A percentile compares a stretch with the other conserved stretches of the same genome.
Evolutionary conservation across 2,888 invertebrate genomes (phyloP).

Genomic region (Anthophora plumipes): DNA sequence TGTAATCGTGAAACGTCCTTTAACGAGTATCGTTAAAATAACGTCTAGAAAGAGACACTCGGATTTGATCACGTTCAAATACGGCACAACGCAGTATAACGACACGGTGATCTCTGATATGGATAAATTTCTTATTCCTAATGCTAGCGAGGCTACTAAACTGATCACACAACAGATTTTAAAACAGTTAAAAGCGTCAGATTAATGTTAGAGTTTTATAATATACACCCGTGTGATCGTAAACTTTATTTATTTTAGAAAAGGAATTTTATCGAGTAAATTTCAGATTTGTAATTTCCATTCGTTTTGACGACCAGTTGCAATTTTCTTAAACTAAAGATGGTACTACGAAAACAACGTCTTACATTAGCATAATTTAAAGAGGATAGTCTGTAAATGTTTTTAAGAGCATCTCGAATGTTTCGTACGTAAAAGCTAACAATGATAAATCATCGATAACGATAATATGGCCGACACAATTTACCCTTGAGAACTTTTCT

Average conservation of each 20-base stretch:
- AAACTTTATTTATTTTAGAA: slow-evolving; percentile 29
- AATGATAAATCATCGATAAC: slow-evolving; percentile 20
- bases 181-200: slow-evolving; percentile 85
- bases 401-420: slow-evolving; percentile 25
- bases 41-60: slow-evolving; percentile 98
- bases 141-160: slow-evolving; percentile 95
- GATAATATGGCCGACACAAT: slow-evolving; percentile 36
- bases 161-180: slow-evolving; percentile 95
- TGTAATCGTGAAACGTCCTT: slow-evolving; percentile 93
- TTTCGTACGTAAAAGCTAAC: slow-evolving; percentile 34
- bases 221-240: slow-evolving; percentile 35
- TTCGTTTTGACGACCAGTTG: slow-evolving; percentile 29
- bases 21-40: slow-evolving; percentile 97
- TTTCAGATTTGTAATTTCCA: slow-evolving; percentile 25
- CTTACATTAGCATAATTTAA: slow-evolving; percentile 27
- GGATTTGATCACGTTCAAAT: slow-evolving; percentile 98
- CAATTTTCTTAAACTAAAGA: slow-evolving; percentile 27
- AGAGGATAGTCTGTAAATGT: slow-evolving; percentile 25
- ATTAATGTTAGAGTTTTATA: slow-evolving; percentile 67
- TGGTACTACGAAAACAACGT: slow-evolving; percentile 42
- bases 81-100: slow-evolving; percentile 92
- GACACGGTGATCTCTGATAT: slow-evolving; percentile 94
- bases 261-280: slow-evolving; percentile 15
- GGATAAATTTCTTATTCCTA: slow-evolving; percentile 96
- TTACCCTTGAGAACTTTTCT: slow-evolving; percentile 35